These are phyloP conservation scores for Pituophis catenifer DNA, from an alignment of 2,113 vertebrate genomes.

Conservation along the genomic window DNA sequence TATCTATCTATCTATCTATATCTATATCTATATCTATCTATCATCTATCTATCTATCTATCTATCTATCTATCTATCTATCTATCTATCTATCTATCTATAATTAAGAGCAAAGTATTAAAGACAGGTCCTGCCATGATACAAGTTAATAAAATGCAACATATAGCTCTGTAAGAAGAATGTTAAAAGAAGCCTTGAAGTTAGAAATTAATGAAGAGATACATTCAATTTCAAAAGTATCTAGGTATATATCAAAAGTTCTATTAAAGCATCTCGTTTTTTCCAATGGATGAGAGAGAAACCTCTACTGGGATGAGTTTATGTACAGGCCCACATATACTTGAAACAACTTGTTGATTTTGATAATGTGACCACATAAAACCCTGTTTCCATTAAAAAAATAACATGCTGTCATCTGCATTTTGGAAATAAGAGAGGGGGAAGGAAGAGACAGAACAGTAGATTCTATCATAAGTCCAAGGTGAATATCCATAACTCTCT, in stretches of 20 bases:
- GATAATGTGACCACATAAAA: not conserved
- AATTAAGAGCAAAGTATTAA: not conserved
- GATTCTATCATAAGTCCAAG: not conserved
- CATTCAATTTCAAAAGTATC: conserved; percentile 14
- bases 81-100: no score
- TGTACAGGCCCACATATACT: not conserved
- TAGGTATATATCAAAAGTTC: not conserved
- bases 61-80: no score
- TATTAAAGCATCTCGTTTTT: conserved; percentile 17
- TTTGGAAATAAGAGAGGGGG: not conserved
- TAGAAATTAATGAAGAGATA: not conserved
- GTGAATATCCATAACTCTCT: conserved; percentile 7
- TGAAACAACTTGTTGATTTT: not conserved
- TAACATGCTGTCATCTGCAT: not conserved
- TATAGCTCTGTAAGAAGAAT: not conserved
- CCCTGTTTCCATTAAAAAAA: not conserved
- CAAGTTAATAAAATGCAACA: conserved; percentile 10
- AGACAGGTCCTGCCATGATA: not conserved
- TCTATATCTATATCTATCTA: no score
- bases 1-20: no score
- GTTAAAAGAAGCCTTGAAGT: conserved; percentile 3
- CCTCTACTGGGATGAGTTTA: conserved; percentile 19
- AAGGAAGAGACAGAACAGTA: not conserved
- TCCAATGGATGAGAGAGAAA: not conserved
- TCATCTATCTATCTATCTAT: no score